Evolutionary conservation across 2,888 invertebrate genomes (phyloP), one percentile per base, ranked within the genome.

Genomic region (Plutella xylostella): DNA sequence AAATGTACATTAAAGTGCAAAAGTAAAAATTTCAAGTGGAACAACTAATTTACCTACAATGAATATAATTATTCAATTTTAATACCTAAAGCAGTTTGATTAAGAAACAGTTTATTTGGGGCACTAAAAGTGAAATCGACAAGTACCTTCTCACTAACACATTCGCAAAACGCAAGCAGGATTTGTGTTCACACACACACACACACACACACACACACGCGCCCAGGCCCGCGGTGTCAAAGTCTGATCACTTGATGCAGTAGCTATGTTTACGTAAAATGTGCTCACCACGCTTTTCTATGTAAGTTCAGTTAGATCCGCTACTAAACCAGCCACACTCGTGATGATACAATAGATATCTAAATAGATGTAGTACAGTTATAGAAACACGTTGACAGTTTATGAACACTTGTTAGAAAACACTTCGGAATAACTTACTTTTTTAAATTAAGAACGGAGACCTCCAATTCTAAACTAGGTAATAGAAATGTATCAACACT

Each of bases 201-300:
- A 56, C 55, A 37, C 53, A 58, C 62, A 55, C 66, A 72, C 73
- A 64, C 74, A 69, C 61, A 62, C 69, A 58, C 45, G 15, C 15
- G 22, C 6, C 2, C 35, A 12, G 7, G 19, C 37, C 6, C 41
- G 60, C 61, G 68, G 78, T 77, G 77, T 78, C 80, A 79, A 79
- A 80, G 79, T 80, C 79, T 77, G 79, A 74, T 65, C 66, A 51
- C 55, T 57, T 58, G 60, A 60, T 56, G 51, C 56, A 55, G 52
- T 48, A 49, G 42, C 55, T 63, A n/a, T n/a, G n/a, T n/a, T 61
- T 59, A 63, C 57, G 55, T 58, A 57, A 55, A 41, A 35, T 45
- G 33, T 41, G 47, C 42, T 48, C 48, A 47, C 45, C 48, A n/a
- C n/a, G n/a, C n/a, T n/a, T n/a, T n/a, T n/a, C n/a, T n/a, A n/a